These are phyloP conservation scores for Thalassophryne amazonica DNA, from an alignment of 2,797 vertebrate species.

Conservation along the genomic window DNA sequence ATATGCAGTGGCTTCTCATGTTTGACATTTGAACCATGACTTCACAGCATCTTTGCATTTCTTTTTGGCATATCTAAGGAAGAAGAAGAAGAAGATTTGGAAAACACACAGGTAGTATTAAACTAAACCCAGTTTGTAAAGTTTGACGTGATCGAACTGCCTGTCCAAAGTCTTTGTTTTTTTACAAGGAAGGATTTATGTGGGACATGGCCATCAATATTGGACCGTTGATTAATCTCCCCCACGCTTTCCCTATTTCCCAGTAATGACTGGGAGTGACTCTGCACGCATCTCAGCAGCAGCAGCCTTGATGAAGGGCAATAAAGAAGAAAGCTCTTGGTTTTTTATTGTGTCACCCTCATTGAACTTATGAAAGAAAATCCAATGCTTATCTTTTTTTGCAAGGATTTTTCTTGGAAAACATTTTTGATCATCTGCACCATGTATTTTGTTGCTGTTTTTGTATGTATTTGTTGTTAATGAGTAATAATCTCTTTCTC, in stretches of 20 bases:
- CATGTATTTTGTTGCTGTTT: background rate
- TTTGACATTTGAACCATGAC: slow-evolving; percentile 2
- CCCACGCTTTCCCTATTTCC: no score
- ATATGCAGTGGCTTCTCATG: slow-evolving; percentile 25
- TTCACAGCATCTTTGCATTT: slow-evolving; percentile 32
- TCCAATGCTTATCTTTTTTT: slow-evolving; percentile 1
- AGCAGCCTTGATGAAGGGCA: background rate
- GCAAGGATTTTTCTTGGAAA: background rate
- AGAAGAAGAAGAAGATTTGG: slow-evolving; percentile 54
- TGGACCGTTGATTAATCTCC: no score
- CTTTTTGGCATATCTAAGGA: slow-evolving; percentile 25
- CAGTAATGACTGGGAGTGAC: background rate
- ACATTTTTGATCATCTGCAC: background rate
- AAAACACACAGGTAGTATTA: slow-evolving; percentile 58
- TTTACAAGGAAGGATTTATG: background rate
- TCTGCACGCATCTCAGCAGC: background rate
- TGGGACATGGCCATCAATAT: background rate
- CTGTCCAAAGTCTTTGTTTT: slow-evolving; percentile 1
- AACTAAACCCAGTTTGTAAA: background rate
- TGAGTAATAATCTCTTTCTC: slow-evolving; percentile 5
- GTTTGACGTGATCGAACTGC: slow-evolving; percentile 14
- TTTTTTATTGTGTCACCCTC: background rate
- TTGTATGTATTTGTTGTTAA: slow-evolving; percentile 4
- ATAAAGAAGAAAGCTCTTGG: background rate
- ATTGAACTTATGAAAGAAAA: slow-evolving; percentile 5